A percentile compares a stretch with the other conserved stretches of the same genome.
Conservation (phyloP, 2,888 invertebrate species). For the Agrilus cyanescens region DNA sequence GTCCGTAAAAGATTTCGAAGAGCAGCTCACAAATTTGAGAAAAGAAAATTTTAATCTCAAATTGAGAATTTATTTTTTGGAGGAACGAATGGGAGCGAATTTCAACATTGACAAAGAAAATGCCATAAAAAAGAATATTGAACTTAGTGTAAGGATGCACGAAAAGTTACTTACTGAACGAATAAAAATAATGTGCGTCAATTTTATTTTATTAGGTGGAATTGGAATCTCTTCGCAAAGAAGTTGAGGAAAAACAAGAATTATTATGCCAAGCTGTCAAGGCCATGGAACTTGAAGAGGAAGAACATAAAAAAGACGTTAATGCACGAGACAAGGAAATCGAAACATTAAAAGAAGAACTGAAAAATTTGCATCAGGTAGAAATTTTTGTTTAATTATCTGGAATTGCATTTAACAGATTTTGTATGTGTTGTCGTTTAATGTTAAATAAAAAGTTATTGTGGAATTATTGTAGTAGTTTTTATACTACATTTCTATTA, state of each 20-base stretch:
- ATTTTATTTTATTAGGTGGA: slow-evolving; percentile 47
- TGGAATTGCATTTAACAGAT: no score
- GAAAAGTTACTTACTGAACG: neutral
- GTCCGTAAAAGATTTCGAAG: slow-evolving; percentile 83
- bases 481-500: no score
- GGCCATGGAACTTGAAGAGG: slow-evolving; percentile 66
- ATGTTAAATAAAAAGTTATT: no score
- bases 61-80: slow-evolving; percentile 79
- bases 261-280: slow-evolving; percentile 74
- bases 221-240: slow-evolving; percentile 61
- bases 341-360: slow-evolving; percentile 27
- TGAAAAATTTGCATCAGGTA: no score
- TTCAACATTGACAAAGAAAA: slow-evolving; percentile 54
- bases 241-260: slow-evolving; percentile 71
- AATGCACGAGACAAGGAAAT: slow-evolving; percentile 34
- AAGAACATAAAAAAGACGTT: slow-evolving; percentile 41
- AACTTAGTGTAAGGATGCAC: slow-evolving; percentile 43
- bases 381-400: no score
- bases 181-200: slow-evolving; percentile 10
- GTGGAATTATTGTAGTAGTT: no score
- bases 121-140: slow-evolving; percentile 52
- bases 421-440: no score
- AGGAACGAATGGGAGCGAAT: slow-evolving; percentile 65
- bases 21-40: slow-evolving; percentile 66
- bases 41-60: slow-evolving; percentile 92